These are phyloP conservation scores for Gasterosteus nipponicus DNA, from an alignment of 2,113 vertebrate genomes.

Conservation along the genomic window DNA sequence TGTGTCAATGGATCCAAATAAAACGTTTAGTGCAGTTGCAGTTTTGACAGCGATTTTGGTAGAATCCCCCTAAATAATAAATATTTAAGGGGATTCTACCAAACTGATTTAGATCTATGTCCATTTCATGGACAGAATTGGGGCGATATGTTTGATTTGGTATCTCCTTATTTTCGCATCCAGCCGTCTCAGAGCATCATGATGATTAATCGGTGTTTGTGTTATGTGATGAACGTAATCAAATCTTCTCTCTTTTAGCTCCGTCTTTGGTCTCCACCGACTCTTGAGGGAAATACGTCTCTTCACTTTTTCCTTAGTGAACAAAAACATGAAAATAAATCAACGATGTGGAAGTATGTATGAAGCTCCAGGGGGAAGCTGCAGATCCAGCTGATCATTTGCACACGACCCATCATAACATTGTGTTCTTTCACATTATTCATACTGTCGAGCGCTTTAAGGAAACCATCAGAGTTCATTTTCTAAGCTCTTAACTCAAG, in stretches of 20 bases:
- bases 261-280: neutral
- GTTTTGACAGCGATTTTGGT: too few species aligned
- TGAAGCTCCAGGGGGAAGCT: too few species aligned
- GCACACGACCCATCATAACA: neutral
- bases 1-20: too few species aligned
- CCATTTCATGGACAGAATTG: neutral
- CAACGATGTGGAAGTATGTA: too few species aligned
- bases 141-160: neutral
- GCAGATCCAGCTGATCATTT: too few species aligned
- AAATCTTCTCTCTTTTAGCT: neutral
- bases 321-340: too few species aligned
- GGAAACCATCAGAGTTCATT: neutral
- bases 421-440: neutral
- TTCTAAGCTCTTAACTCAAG: neutral
- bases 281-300: too few species aligned
- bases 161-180: neutral
- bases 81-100: neutral
- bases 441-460: neutral
- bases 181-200: neutral
- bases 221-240: neutral
- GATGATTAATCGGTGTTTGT: neutral
- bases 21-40: too few species aligned
- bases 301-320: too few species aligned
- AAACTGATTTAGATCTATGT: too few species aligned
- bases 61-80: too few species aligned